Evolutionary conservation across 1,140 invertebrate species (phyloP).

Genomic region (Lepidurus apus): DNA sequence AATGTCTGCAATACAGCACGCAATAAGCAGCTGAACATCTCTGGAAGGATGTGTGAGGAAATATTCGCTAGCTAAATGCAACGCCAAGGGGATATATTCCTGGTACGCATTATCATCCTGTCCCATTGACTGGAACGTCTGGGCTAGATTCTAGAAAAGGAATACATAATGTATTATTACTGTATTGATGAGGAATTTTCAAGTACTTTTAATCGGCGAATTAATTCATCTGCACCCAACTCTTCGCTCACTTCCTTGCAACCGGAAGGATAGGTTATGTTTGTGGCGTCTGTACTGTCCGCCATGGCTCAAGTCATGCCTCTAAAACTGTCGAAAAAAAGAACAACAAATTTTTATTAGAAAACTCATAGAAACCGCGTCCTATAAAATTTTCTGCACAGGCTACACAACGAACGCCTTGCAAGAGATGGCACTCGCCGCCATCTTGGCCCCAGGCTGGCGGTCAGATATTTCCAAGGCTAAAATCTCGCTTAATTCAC

Average conservation of each 20-base stretch:
- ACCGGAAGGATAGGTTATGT: constrained; percentile 75
- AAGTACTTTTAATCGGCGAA: constrained; percentile 80
- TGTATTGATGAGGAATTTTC: constrained; percentile 37
- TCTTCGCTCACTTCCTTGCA: constrained; percentile 85
- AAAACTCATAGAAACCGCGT: neutral
- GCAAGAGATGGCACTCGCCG: constrained; percentile 20
- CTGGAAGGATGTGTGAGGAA: constrained; percentile 84
- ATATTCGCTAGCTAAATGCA: constrained; percentile 87
- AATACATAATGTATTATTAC: constrained; percentile 26
- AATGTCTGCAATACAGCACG: constrained; percentile 95
- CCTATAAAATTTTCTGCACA: neutral
- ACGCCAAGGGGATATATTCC: constrained; percentile 86
- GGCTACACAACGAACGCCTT: constrained; percentile 4
- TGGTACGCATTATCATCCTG: constrained; percentile 92
- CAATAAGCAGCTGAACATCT: constrained; percentile 89
- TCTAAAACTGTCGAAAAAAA: neutral
- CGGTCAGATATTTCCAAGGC: neutral
- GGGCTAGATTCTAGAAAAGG: constrained; percentile 67
- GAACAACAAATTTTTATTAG: neutral
- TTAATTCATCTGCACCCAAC: constrained; percentile 88
- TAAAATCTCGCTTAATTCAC: neutral
- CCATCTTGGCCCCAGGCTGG: constrained; percentile 16
- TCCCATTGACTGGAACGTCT: constrained; percentile 91
- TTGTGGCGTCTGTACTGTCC: constrained; percentile 33
- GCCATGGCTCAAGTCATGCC: constrained; percentile 17